Evolutionary conservation across 2,888 invertebrate species (phyloP).

Genomic region (Brachypalpus laphriformis): DNA sequence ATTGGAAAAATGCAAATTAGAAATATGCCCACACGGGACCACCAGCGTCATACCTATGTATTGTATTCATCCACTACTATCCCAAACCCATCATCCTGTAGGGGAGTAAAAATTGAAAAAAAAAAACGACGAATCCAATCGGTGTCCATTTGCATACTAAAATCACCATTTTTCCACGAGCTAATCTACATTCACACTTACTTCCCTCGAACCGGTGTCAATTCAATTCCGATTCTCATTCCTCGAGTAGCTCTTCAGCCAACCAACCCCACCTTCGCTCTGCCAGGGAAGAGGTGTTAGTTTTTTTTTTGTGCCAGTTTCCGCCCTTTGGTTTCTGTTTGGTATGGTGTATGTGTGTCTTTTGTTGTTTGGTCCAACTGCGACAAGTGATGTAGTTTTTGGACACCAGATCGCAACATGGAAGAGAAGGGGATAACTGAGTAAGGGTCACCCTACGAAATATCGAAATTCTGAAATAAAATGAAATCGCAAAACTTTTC

Average conservation of each 20-base stretch:
- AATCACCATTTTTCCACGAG: constrained; percentile 73
- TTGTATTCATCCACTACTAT: constrained; percentile 53
- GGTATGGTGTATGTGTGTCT: background rate
- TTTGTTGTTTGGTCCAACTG: constrained; percentile 33
- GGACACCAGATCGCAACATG: background rate
- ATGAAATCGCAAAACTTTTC: constrained; percentile 71
- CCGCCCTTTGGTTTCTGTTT: constrained; percentile 6
- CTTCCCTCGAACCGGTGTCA: constrained; percentile 62
- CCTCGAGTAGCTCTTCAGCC: constrained; percentile 22
- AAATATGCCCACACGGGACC: constrained; percentile 69
- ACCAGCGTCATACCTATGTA: constrained; percentile 21
- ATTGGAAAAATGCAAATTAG: constrained; percentile 74
- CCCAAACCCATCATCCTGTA: constrained; percentile 27
- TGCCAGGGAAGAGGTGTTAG: constrained; percentile 24
- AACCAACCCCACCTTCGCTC: background rate
- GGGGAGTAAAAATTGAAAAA: constrained; percentile 58
- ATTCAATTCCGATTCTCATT: constrained; percentile 68
- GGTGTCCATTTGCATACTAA: constrained; percentile 74
- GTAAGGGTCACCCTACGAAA: constrained; percentile 34
- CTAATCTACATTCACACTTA: constrained; percentile 74
- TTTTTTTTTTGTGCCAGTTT: constrained; percentile 4
- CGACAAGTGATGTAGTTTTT: constrained; percentile 51
- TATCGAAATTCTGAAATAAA: constrained; percentile 50
- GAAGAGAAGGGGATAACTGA: background rate
- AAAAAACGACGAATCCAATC: constrained; percentile 62